Base-by-base conservation (phyloP, 2,888 invertebrate genomes). In the Epirrita christyi region DNA sequence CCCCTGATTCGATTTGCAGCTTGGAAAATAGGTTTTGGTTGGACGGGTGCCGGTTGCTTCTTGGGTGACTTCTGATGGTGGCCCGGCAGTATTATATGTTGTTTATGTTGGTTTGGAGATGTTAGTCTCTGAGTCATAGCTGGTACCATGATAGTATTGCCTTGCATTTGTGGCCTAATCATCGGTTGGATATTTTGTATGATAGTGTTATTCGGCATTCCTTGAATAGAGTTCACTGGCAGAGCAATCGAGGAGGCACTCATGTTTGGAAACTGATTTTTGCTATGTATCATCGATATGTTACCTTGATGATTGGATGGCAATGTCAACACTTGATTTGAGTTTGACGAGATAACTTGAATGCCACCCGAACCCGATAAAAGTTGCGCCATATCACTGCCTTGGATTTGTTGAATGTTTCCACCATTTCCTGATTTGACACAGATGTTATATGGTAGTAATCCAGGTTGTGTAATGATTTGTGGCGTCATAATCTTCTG, bases 271-370 rank as follows among this genome's bases (percentile, higher is more conserved):
- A 92, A 92, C 70, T 92, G 92, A 69, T 78, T 86, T 72, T 92
- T 92, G n/a, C 84, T 83, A 63, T 92, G 92, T 21, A 92, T 80
- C 78, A 92, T 83, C 36, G 83, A 72, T 40, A 90, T 78, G 61
- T 83, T 81, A 42, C 84, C 85, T 64, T 83, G 75, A 61, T 90
- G 89, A 67, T 88, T 86, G 37, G 86, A 81, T 44, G 92, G 92
- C 72, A 92, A 85, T 13, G 92, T 88, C 55, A 92, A 64, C 21
- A 92, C 84, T 76, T 92, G 92, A 67, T 92, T 92, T 0, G 92
- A 89, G 71, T 92, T 92, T 1, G 92, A 92, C n/a, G 92, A 88
- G 62, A 92, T 85, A 2, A 92, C 92, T 83, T 92, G 92, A 63
- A 92, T 91, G 6, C 92, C 91, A 37, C 92, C 92, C 27, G 86